Evolutionary conservation across 2,888 invertebrate species (phyloP).

Genomic region (Acanthococcus lagerstroemiae): DNA sequence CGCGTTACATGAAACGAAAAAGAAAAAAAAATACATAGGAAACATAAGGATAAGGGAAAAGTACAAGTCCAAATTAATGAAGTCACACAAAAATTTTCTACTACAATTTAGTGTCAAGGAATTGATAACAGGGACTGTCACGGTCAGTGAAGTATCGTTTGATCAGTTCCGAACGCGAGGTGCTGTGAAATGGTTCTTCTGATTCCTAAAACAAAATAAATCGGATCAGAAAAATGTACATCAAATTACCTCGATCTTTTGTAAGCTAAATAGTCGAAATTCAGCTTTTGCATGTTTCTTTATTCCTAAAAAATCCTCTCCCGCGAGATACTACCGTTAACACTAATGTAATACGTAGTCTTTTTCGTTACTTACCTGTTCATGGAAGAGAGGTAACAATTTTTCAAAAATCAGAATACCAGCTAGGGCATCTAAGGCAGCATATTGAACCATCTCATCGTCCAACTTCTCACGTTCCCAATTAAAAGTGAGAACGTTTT

Average conservation of each 20-base stretch:
- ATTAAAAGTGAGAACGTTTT: slow-evolving; percentile 5
- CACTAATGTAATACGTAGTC: not conserved
- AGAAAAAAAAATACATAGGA: too few species aligned
- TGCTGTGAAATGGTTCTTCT: not conserved
- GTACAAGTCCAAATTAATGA: too few species aligned
- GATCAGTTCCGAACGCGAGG: not conserved
- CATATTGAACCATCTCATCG: slow-evolving; percentile 8
- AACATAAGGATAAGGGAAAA: too few species aligned
- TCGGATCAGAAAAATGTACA: not conserved
- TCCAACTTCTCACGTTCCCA: slow-evolving; percentile 9
- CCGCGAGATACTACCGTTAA: too few species aligned
- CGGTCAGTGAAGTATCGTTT: slow-evolving; percentile 15
- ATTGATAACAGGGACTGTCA: slow-evolving; percentile 2
- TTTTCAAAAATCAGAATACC: slow-evolving; percentile 17
- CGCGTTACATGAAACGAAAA: too few species aligned
- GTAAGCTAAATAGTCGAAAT: too few species aligned
- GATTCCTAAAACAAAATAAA: not conserved
- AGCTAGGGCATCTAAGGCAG: slow-evolving; percentile 16
- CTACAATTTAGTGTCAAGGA: slow-evolving; percentile 17
- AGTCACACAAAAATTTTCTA: too few species aligned
- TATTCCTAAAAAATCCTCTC: too few species aligned
- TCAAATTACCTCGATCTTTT: not conserved
- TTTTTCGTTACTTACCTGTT: slow-evolving; percentile 4
- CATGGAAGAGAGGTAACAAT: slow-evolving; percentile 21
- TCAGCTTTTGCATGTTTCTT: too few species aligned